Conservation (phyloP, 2,113 vertebrate species). For the Dasyprocta punctata region DNA sequence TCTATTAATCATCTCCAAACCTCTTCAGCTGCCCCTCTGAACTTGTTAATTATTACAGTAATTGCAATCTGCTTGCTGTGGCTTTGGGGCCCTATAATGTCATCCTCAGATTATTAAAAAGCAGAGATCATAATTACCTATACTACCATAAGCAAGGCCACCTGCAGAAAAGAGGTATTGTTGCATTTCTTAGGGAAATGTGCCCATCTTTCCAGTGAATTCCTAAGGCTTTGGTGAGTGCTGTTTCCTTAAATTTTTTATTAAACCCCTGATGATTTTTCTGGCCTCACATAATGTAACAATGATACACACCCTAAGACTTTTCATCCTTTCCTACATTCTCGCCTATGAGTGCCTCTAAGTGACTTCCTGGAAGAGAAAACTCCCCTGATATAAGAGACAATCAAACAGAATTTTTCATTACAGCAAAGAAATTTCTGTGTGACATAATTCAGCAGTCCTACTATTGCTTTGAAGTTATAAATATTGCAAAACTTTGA, state of each 20-base stretch:
- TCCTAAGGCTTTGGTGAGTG: neutral
- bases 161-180: neutral
- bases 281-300: neutral
- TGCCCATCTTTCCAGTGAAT: neutral
- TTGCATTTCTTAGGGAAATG: neutral
- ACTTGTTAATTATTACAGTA: neutral
- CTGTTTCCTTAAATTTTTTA: neutral
- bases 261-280: neutral
- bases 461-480: conserved; percentile 6
- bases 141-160: neutral
- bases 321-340: neutral
- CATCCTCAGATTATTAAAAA: neutral
- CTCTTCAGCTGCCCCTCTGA: neutral
- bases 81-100: neutral
- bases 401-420: neutral
- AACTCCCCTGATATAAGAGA: neutral
- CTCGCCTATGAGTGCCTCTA: neutral
- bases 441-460: neutral
- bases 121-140: neutral
- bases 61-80: neutral
- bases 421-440: neutral
- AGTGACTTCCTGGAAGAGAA: neutral
- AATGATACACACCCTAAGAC: neutral
- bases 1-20: neutral
- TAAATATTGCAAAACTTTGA: conserved; percentile 24